Base-by-base conservation (phyloP, 2,888 invertebrate species). In the Scotopteryx bipunctaria region DNA sequence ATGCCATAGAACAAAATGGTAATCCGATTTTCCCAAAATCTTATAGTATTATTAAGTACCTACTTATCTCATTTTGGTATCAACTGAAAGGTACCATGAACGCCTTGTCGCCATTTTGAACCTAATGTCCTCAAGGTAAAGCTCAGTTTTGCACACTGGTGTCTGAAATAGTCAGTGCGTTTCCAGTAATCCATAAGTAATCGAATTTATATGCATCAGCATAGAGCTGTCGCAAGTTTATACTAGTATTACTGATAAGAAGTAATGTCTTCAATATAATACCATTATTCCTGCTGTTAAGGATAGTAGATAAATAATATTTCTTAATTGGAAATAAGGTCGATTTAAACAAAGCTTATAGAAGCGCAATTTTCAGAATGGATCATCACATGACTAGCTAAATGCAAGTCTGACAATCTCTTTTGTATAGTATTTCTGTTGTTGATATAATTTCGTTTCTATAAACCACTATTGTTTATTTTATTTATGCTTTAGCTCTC, bases 131-230 rank as follows among this genome's bases (percentile, higher is more conserved):
- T 3, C 1, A 27, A 11, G 4, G 5, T 27, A 27, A n/a, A 15
- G 9, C 5, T 6, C 16, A 17, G 17, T 15, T 40, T 17, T 40
- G 16, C 16, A 16, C 4, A 3, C 13, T 23, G 8, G 5, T 11
- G 15, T 17, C 9, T 4, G 9, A 43, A 35, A 35, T 35, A 40
- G 47, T 16, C 27, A 11, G 33, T n/a, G 27, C 17, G 27, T 47
- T 25, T 40, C 23, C 19, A 41, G 19, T 37, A 43, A 49, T 42
- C 14, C 11, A 25, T 54, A n/a, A n/a, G n/a, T n/a, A 48, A 54
- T 48, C 54, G 50, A 50, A 55, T 55, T 55, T 55, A 50, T 42
- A 44, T 40, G 14, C 27, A 40, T 43, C 32, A 32, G 36, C 23
- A 45, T 49, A 38, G 42, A 37, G 42, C 48, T 36, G 42, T 43